Base-by-base conservation (phyloP, 2,797 vertebrate species). In the Chanos chanos region DNA sequence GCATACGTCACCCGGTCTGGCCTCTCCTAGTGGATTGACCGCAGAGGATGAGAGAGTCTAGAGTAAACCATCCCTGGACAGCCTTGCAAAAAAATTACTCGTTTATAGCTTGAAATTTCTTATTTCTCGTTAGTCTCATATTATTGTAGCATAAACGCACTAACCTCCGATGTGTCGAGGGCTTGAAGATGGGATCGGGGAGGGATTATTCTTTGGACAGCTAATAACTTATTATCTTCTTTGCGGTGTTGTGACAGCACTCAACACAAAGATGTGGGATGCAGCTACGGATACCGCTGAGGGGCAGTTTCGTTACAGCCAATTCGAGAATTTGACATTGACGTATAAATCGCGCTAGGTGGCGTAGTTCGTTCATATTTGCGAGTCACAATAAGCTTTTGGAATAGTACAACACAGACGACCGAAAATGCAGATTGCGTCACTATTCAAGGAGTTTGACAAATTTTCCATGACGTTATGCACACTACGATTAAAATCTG, bases 221-320 rank as follows among this genome's bases (percentile, higher is more conserved):
- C 21, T 40, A 27, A 61, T 15, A 44, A 62, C 12, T 68, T 68
- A 15, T 56, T 41, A 55, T 68, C 58, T 58, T 62, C 45, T 36
- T 28, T 56, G 44, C 43, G 44, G 59, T 56, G 58, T 56, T 61
- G 58, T 68, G 66, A 56, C 52, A 49, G 59, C 50, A 15, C 43
- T 54, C 61, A 40, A 30, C 15, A 37, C 18, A 21, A 34, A 40
- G 18, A 18, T n/a, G 21, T 31, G 36, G 65, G 65, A 61, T 49
- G 57, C 56, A 51, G 33, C 64, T 67, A 67, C 50, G 65, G 65
- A 13, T 34, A 16, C 64, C 64, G 64, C n/a, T n/a, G n/a, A n/a
- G n/a, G n/a, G 4, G 33, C 21, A 3, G 64, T 0, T 27, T 21
- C 25, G 52, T n/a, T 15, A 51, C 9, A 8, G 27, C 57, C 55